phyloP scores from a whole-genome alignment of 1,140 invertebrate genomes.

The Pseudoatta argentina region DNA sequence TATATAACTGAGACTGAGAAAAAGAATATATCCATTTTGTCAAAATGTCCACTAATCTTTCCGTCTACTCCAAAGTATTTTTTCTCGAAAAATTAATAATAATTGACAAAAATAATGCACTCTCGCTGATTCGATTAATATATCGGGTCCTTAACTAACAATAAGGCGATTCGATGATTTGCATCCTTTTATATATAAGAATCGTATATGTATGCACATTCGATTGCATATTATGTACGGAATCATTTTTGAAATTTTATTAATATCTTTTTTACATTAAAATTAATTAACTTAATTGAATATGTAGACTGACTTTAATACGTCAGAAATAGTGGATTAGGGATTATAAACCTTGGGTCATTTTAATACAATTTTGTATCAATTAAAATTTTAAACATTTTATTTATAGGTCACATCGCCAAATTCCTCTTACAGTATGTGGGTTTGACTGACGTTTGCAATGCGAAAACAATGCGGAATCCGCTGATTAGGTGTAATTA shows the following conservation, averaged over 20 bases:
- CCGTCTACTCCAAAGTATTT: background rate
- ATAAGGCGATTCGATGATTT: conserved; percentile 20
- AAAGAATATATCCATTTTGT: conserved; percentile 45
- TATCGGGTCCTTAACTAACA: background rate
- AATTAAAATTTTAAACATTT: conserved; percentile 5
- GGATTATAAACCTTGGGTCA: background rate
- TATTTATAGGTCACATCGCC: conserved; percentile 34
- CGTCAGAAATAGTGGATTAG: background rate
- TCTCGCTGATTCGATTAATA: background rate
- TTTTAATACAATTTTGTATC: background rate
- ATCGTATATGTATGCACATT: background rate
- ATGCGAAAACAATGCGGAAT: conserved; percentile 42
- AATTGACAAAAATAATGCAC: conserved; percentile 1
- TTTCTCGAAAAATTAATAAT: background rate
- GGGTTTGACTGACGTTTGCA: conserved; percentile 9
- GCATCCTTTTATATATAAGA: conserved; percentile 57
- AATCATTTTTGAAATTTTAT: conserved; percentile 1
- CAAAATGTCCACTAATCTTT: too few relatives aligned
- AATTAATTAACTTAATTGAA: conserved; percentile 6
- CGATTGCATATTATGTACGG: background rate
- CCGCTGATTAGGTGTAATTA: conserved; percentile 42
- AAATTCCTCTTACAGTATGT: conserved; percentile 12
- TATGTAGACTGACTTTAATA: background rate
- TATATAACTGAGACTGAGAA: conserved; percentile 15
- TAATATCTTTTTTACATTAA: conserved; percentile 1